phyloP scores from a whole-genome alignment of 1,140 invertebrate genomes.

The Triops longicaudatus region DNA sequence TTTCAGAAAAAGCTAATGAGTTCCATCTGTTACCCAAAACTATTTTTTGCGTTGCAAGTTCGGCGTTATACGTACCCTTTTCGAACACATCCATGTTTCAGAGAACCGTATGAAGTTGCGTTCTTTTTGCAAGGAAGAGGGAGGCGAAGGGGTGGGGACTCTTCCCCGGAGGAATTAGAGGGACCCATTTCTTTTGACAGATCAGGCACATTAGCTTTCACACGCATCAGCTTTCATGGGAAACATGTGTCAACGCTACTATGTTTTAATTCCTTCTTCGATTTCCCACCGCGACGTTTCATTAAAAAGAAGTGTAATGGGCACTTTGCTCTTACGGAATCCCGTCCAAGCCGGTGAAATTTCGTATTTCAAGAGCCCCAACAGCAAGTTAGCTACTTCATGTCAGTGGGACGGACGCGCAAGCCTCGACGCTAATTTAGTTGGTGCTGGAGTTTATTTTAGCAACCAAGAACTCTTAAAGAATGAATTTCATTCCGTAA shows the following conservation, averaged over 20 bases:
- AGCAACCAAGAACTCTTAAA: background rate
- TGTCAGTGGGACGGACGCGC: background rate
- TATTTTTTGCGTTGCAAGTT: background rate
- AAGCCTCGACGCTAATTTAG: constrained; percentile 6
- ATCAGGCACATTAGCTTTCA: background rate
- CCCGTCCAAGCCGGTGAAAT: background rate
- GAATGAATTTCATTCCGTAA: background rate
- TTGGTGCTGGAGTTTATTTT: constrained; percentile 8
- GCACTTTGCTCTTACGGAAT: background rate
- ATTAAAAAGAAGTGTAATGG: background rate
- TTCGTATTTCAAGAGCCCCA: background rate
- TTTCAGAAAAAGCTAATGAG: constrained; percentile 9
- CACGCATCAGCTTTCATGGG: background rate
- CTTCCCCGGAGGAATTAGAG: background rate
- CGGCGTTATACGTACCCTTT: background rate
- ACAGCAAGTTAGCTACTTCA: background rate
- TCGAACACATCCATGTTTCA: background rate
- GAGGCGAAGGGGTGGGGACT: background rate
- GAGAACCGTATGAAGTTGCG: background rate
- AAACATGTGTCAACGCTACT: background rate
- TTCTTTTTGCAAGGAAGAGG: background rate
- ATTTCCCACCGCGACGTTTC: background rate
- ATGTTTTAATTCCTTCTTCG: background rate
- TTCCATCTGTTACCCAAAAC: background rate
- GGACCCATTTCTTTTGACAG: background rate